Evolutionary conservation across 2,888 invertebrate species (phyloP).

Genomic region (Tipula vernalis): DNA sequence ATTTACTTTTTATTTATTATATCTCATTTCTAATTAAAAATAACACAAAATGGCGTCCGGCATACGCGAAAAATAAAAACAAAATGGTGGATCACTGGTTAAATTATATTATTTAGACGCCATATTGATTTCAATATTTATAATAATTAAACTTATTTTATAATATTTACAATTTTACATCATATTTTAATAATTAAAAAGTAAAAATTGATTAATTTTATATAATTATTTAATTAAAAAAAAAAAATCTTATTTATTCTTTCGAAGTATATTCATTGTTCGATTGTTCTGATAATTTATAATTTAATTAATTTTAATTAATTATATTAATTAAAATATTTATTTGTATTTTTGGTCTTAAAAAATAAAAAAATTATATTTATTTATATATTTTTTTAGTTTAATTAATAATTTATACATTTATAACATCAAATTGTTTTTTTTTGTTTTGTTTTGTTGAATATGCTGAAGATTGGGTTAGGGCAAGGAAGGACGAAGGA

Average conservation of each 20-base stretch:
- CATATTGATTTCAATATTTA: not conserved
- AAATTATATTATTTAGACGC: not conserved
- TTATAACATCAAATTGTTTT: not conserved
- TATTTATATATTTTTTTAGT: not conserved
- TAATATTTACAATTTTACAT: not conserved
- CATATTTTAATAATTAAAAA: not conserved
- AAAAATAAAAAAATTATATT: not conserved
- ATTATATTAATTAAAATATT: not conserved
- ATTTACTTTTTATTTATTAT: not conserved
- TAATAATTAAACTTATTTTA: not conserved
- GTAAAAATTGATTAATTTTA: not conserved
- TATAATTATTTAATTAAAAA: not conserved
- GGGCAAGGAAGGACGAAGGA: not conserved
- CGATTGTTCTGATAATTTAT: not conserved
- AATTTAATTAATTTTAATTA: not conserved
- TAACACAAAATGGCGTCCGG: not conserved
- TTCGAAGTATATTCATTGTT: not conserved
- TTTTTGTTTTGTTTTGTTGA: not conserved
- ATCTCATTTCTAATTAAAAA: not conserved
- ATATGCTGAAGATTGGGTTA: not conserved
- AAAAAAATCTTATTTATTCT: not conserved
- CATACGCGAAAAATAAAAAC: not conserved
- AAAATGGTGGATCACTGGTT: slow-evolving; percentile 4
- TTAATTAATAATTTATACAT: not conserved
- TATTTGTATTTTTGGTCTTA: not conserved